phyloP scores from a whole-genome alignment of 2,888 invertebrate genomes.

The Pinctada fucata region DNA sequence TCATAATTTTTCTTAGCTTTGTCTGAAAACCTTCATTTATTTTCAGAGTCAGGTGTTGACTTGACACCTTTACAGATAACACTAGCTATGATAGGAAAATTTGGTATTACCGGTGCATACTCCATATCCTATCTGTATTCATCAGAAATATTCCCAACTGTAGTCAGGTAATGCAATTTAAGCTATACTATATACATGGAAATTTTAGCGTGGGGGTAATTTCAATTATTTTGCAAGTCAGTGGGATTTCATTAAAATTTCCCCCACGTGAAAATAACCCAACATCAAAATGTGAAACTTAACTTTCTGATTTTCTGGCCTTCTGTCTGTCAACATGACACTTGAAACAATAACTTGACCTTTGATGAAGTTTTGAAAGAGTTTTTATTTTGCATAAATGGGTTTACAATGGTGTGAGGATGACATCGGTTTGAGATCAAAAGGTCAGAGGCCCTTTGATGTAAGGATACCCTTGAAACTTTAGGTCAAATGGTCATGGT shows the following conservation, averaged over 20 bases:
- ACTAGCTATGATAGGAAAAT: slow-evolving; percentile 73
- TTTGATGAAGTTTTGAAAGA: no score
- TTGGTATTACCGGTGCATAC: slow-evolving; percentile 75
- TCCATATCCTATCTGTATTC: slow-evolving; percentile 72
- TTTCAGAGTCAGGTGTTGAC: slow-evolving; percentile 55
- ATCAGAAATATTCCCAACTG: slow-evolving; percentile 74
- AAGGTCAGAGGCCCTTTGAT: no score
- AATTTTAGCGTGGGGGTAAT: background rate
- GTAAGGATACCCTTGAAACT: no score
- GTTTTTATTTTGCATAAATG: no score
- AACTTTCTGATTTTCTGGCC: no score
- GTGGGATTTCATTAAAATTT: background rate
- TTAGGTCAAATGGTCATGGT: no score
- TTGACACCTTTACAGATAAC: slow-evolving; percentile 52
- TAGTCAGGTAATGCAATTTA: slow-evolving; percentile 63
- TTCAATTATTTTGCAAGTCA: background rate
- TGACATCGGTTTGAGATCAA: no score
- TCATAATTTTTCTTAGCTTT: no score
- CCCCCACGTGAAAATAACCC: background rate
- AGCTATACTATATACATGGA: background rate
- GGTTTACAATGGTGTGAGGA: no score
- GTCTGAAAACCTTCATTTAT: background rate
- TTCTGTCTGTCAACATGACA: no score
- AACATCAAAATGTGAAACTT: background rate
- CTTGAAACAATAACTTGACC: no score